A percentile compares a stretch with the other conserved stretches of the same genome.
These are phyloP conservation scores for Andrena flavipes DNA, from an alignment of 2,888 invertebrate species.

Conservation along the genomic window DNA sequence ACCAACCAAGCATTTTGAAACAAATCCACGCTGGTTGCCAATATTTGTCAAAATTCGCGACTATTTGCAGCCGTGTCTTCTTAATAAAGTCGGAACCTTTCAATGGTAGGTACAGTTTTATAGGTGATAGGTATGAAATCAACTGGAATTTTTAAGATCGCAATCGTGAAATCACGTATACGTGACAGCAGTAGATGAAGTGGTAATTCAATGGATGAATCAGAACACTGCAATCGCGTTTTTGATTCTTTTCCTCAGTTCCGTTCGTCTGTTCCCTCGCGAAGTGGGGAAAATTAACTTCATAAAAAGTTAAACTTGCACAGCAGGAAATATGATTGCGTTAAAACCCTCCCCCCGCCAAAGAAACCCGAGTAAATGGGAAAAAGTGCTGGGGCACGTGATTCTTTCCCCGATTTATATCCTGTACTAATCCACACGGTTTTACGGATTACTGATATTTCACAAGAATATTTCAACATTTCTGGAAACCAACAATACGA, in stretches of 20 bases:
- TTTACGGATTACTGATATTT: slow-evolving; percentile 15
- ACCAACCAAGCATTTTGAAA: no score
- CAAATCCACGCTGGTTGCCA: no score
- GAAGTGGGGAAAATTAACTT: slow-evolving; percentile 34
- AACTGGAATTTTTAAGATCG: no score
- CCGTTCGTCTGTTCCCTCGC: slow-evolving; percentile 2
- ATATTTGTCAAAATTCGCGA: no score
- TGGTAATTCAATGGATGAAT: slow-evolving; percentile 4
- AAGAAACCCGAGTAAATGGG: slow-evolving; percentile 30
- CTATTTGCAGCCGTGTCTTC: no score
- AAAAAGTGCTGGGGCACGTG: slow-evolving; percentile 3
- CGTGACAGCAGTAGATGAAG: neutral
- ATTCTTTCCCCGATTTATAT: slow-evolving; percentile 40
- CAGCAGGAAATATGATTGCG: slow-evolving; percentile 36
- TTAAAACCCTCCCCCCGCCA: slow-evolving; percentile 28
- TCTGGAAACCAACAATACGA: neutral
- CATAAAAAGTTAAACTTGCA: slow-evolving; percentile 39
- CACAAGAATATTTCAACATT: neutral
- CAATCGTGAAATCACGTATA: no score
- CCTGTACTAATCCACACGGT: slow-evolving; percentile 21
- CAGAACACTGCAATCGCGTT: neutral
- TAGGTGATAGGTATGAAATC: no score
- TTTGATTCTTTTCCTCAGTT: neutral
- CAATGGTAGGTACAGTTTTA: no score
- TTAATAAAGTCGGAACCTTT: no score